These are phyloP conservation scores for Zaprionus ornatus DNA, from an alignment of 1,140 invertebrate species.

Conservation along the genomic window DNA sequence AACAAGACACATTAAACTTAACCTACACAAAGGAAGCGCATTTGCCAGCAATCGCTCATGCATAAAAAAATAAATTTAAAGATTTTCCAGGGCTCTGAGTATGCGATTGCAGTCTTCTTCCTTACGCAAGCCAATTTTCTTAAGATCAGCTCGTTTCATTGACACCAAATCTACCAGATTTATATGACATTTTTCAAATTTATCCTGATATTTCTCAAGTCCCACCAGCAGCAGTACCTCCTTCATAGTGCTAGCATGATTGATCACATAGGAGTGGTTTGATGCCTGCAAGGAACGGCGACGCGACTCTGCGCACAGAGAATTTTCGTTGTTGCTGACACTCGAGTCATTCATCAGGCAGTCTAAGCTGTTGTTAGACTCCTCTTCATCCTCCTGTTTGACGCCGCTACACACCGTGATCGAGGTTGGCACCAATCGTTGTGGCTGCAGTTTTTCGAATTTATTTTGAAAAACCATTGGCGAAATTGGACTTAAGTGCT, in stretches of 20 bases:
- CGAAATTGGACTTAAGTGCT: not conserved
- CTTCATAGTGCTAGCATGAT: not conserved
- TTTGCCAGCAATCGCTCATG: not conserved
- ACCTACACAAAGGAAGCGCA: not conserved
- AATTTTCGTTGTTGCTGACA: not conserved
- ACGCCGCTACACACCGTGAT: not conserved
- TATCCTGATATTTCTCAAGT: not conserved
- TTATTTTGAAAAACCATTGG: not conserved
- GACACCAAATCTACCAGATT: not conserved
- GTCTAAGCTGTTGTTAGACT: not conserved
- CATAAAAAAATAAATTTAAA: not conserved
- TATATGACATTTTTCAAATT: not conserved
- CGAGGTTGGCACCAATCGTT: not conserved
- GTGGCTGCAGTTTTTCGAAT: not conserved
- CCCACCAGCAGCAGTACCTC: not conserved
- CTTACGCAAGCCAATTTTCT: conserved; percentile 1
- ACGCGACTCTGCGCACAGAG: not conserved
- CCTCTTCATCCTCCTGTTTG: not conserved
- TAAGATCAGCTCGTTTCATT: not conserved
- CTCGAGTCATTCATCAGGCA: not conserved
- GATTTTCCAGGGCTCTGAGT: not conserved
- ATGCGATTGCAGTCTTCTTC: conserved; percentile 4
- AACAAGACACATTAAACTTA: not conserved
- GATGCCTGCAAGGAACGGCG: not conserved
- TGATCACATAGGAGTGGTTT: conserved; percentile 1